These are phyloP conservation scores for Electrophaes corylata DNA, from an alignment of 2,888 invertebrate genomes.

Conservation along the genomic window DNA sequence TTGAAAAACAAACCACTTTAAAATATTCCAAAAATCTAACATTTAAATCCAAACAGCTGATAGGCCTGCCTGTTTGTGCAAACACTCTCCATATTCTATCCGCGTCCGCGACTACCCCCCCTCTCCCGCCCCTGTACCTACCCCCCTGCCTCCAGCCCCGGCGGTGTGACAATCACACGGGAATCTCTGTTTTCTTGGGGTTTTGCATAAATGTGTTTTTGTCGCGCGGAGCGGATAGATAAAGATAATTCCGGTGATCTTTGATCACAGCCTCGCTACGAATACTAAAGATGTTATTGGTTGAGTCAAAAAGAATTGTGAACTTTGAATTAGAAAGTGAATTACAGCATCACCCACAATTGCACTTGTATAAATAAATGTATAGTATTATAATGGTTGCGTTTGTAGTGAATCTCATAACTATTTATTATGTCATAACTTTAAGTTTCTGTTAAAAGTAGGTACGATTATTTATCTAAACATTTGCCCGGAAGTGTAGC, in stretches of 20 bases:
- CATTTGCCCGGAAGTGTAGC: no score
- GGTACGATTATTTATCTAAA: no score
- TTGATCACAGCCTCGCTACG: not conserved
- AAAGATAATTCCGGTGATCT: not conserved
- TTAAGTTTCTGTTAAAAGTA: no score
- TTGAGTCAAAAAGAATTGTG: no score
- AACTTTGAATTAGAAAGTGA: no score
- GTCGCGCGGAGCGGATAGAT: slow-evolving; percentile 3
- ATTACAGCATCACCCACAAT: no score
- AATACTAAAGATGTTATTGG: not conserved
- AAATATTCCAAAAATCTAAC: slow-evolving; percentile 20
- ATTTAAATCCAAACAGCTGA: slow-evolving; percentile 19
- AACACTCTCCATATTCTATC: slow-evolving; percentile 22
- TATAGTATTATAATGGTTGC: no score
- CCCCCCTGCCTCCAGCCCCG: not conserved
- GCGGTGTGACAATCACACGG: slow-evolving; percentile 12
- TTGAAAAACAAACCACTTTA: slow-evolving; percentile 11
- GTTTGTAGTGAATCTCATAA: no score
- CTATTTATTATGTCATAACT: no score
- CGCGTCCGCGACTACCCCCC: slow-evolving; percentile 13
- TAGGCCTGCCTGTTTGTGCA: slow-evolving; percentile 16
- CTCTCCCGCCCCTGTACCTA: not conserved
- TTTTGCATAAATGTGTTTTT: slow-evolving; percentile 19
- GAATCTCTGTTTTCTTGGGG: slow-evolving; percentile 19
- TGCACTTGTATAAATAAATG: no score